Conservation (phyloP, 1,140 invertebrate species). For the Polypedilum vanderplanki region DNA sequence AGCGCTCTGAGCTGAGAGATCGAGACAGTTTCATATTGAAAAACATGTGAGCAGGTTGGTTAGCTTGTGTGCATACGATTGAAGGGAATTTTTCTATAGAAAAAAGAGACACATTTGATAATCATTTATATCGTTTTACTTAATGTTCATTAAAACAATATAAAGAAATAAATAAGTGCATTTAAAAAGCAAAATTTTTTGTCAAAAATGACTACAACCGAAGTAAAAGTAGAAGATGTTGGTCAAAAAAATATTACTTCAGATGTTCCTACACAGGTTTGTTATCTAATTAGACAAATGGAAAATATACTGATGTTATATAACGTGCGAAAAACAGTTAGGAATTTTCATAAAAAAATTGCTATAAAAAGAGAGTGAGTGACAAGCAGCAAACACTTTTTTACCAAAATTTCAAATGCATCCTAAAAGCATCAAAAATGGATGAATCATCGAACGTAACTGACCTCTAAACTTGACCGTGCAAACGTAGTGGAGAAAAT, state of each 20-base stretch:
- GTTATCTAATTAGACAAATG: neutral
- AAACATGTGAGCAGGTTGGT: neutral
- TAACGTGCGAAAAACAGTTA: neutral
- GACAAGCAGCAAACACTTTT: neutral
- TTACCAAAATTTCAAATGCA: too few species aligned
- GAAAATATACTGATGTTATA: neutral
- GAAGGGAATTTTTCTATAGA: neutral
- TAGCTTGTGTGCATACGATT: neutral
- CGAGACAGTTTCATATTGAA: neutral
- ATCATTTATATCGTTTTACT: neutral
- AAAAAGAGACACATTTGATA: neutral
- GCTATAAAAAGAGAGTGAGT: neutral
- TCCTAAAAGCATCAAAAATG: too few species aligned
- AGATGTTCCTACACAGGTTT: neutral
- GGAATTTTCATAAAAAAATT: neutral
- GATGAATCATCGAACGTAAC: neutral
- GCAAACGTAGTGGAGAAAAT: too few species aligned
- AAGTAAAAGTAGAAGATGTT: neutral
- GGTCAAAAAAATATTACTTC: neutral
- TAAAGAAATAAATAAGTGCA: neutral
- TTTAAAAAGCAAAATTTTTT: neutral
- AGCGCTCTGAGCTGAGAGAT: neutral
- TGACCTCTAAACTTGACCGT: slow-evolving; percentile 8
- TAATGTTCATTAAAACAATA: neutral
- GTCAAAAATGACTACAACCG: neutral